Percentiles rank a stretch among this genome's conserved stretches.
Evolutionary conservation across 2,888 invertebrate genomes (phyloP).

Genomic region (Buathra laborator): DNA sequence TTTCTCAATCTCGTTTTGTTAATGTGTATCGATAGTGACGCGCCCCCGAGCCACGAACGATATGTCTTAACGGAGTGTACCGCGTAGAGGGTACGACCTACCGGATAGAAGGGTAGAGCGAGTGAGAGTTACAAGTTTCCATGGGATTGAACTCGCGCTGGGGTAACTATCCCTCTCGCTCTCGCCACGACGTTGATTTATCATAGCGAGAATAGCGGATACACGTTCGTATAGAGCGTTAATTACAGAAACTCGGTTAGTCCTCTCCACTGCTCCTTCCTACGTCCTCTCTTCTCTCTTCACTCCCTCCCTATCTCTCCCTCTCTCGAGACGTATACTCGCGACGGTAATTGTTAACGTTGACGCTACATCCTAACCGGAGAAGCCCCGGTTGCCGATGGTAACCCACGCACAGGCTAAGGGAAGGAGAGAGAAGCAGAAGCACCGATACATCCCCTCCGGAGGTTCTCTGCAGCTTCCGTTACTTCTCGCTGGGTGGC

Average conservation of each 20-base stretch:
- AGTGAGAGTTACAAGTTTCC: conserved; percentile 61
- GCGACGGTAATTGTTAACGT: conserved; percentile 64
- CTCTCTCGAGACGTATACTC: conserved; percentile 33
- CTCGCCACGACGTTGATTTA: conserved; percentile 65
- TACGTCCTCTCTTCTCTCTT: conserved; percentile 42
- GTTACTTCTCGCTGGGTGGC: background rate
- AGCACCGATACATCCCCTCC: conserved; percentile 23
- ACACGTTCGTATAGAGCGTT: conserved; percentile 68
- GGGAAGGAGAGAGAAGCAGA: conserved; percentile 13
- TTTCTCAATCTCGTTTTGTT: conserved; percentile 26
- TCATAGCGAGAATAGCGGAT: conserved; percentile 68
- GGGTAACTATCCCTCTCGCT: conserved; percentile 37
- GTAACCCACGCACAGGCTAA: conserved; percentile 49
- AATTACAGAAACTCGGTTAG: conserved; percentile 70
- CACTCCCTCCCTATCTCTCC: conserved; percentile 26
- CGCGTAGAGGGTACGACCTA: conserved; percentile 10
- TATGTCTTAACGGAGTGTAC: conserved; percentile 14
- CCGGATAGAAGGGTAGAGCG: conserved; percentile 10
- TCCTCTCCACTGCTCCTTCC: conserved; percentile 61
- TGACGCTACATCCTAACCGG: conserved; percentile 47
- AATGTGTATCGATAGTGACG: conserved; percentile 64
- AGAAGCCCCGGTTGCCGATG: conserved; percentile 44
- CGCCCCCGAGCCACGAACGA: background rate
- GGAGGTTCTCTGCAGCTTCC: background rate
- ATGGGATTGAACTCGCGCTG: conserved; percentile 59